phyloP scores from a whole-genome alignment of 1,140 invertebrate genomes.

The Wasmannia auropunctata region DNA sequence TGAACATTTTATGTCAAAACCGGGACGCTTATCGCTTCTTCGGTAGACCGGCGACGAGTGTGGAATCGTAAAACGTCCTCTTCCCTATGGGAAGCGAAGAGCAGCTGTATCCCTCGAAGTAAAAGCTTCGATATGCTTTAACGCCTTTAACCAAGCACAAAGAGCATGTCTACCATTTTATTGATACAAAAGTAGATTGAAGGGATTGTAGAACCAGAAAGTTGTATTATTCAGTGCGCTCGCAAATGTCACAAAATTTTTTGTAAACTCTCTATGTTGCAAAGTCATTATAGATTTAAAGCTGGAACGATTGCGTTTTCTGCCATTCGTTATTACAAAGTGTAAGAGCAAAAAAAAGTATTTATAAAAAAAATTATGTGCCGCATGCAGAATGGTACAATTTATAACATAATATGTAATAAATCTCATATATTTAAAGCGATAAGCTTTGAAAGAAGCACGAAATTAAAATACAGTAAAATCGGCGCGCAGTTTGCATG shows the following conservation, averaged over 20 bases:
- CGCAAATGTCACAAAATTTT: background rate
- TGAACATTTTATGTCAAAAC: constrained; percentile 59
- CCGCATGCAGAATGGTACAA: background rate
- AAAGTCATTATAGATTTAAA: background rate
- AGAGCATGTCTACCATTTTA: background rate
- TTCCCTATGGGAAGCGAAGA: constrained; percentile 37
- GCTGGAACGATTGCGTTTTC: background rate
- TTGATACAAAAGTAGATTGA: background rate
- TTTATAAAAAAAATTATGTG: background rate
- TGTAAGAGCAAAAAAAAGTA: background rate
- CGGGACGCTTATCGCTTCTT: constrained; percentile 43
- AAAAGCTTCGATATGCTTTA: background rate
- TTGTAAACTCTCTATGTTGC: background rate
- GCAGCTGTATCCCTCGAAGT: constrained; percentile 43
- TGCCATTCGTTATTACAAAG: background rate
- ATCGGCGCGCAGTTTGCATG: too few relatives aligned
- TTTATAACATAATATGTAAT: background rate
- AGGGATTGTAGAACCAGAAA: background rate
- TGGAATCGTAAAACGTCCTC: constrained; percentile 64
- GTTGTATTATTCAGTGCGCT: background rate
- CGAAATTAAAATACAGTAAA: background rate
- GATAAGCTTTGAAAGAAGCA: background rate
- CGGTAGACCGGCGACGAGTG: constrained; percentile 44
- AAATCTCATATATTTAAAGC: background rate
- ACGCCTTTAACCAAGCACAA: background rate